Conservation (phyloP, 2,797 vertebrate genomes). For the Amazonetta brasiliensis region DNA sequence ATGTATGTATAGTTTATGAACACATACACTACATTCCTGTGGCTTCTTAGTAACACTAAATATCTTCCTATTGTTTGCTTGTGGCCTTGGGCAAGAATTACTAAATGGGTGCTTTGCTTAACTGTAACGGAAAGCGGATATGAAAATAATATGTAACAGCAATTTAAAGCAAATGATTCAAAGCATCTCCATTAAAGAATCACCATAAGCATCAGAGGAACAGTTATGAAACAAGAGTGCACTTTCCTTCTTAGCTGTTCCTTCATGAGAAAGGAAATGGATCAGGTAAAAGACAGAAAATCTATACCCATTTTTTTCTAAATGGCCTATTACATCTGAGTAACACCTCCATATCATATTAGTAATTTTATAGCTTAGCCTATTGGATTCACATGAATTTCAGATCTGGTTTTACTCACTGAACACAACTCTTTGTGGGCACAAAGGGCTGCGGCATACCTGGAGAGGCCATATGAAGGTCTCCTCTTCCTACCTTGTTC, state of each 20-base stretch:
- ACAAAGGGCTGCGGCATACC: background rate
- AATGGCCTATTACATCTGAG: constrained; percentile 57
- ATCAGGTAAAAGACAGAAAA: constrained; percentile 70
- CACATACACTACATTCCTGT: background rate
- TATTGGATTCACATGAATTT: constrained; percentile 32
- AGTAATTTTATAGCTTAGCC: constrained; percentile 25
- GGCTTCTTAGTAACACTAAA: background rate
- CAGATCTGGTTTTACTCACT: background rate
- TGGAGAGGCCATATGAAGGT: background rate
- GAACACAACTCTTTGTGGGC: background rate
- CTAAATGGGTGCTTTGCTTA: constrained; percentile 8
- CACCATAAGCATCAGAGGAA: background rate
- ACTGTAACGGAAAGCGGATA: background rate
- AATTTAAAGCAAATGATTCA: constrained; percentile 9
- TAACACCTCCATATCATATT: constrained; percentile 30
- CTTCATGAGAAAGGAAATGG: constrained; percentile 53
- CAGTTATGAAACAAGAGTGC: background rate
- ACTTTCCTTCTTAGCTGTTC: constrained; percentile 6
- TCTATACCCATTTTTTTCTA: constrained; percentile 63
- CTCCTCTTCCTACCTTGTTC: background rate
- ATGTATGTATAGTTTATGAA: constrained; percentile 8
- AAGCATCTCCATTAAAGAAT: constrained; percentile 8
- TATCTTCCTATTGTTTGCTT: background rate
- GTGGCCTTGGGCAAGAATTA: background rate
- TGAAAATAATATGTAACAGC: constrained; percentile 15